Percentiles rank a stretch among this genome's conserved stretches.
phyloP scores from a whole-genome alignment of 2,888 invertebrate species.

The Eurytoma californica region DNA sequence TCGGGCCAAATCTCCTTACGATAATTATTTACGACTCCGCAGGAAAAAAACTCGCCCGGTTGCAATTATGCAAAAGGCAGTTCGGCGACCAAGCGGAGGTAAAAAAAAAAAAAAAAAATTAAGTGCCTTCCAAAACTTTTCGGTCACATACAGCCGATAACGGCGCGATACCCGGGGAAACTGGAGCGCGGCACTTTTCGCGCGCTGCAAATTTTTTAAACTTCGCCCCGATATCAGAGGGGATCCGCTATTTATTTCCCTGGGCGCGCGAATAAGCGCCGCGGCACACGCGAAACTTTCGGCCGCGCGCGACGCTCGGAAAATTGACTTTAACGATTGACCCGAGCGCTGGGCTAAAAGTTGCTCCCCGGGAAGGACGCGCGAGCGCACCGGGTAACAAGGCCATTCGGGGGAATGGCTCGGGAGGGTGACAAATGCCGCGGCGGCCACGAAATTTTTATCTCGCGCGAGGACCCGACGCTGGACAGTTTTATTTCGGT shows the following conservation, averaged over 20 bases:
- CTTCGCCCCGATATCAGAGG: neutral
- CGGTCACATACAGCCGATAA: neutral
- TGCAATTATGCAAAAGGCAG: neutral
- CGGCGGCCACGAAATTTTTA: no score
- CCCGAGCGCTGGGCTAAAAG: neutral
- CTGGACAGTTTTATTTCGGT: no score
- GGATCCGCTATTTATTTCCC: neutral
- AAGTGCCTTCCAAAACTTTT: neutral
- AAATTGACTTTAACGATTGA: slow-evolving; percentile 47
- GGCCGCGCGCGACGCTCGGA: neutral
- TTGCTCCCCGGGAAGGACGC: neutral
- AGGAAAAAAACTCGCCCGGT: neutral
- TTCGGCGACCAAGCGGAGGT: neutral
- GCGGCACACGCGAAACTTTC: neutral
- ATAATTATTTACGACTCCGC: slow-evolving; percentile 31
- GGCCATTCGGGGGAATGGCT: neutral
- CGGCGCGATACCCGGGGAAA: neutral
- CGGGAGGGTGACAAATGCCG: neutral
- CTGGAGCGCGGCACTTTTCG: neutral
- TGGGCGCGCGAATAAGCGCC: neutral
- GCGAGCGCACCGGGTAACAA: neutral
- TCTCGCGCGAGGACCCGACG: no score
- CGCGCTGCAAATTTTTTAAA: neutral
- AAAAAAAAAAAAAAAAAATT: no score
- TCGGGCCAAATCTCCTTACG: slow-evolving; percentile 5